Conservation (phyloP, 1,140 invertebrate genomes). For the Calosoma granatense region DNA sequence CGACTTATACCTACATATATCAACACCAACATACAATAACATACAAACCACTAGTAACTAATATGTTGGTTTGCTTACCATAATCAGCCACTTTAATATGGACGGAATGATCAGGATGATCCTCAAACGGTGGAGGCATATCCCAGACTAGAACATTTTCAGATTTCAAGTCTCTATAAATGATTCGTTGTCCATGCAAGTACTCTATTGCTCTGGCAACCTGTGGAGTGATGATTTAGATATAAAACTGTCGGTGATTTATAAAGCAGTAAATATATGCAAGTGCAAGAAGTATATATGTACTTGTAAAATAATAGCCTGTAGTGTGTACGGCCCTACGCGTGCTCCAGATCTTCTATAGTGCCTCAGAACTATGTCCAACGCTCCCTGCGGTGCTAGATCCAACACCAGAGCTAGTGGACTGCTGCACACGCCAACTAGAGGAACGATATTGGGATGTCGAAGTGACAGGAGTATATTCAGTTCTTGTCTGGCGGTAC, state of each 20-base stretch:
- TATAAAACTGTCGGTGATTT: background rate
- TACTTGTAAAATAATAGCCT: constrained; percentile 77
- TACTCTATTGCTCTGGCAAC: constrained; percentile 92
- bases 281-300: constrained; percentile 9
- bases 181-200: constrained; percentile 86
- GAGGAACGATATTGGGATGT: constrained; percentile 85
- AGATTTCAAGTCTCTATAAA: constrained; percentile 94
- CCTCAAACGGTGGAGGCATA: constrained; percentile 66
- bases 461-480: constrained; percentile 76
- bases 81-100: constrained; percentile 94
- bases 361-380: constrained; percentile 71
- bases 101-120: constrained; percentile 53
- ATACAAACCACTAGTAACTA: constrained; percentile 10
- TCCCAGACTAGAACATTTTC: constrained; percentile 98
- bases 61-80: constrained; percentile 44
- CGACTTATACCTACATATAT: constrained; percentile 77
- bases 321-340: constrained; percentile 68
- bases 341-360: constrained; percentile 74
- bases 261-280: background rate
- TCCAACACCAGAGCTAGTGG: constrained; percentile 87
- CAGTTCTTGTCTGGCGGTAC: constrained; percentile 86
- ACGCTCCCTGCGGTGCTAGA: constrained; percentile 82
- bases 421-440: constrained; percentile 77
- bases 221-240: constrained; percentile 30
- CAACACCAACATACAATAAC: constrained; percentile 17